Conservation (phyloP, 2,888 invertebrate genomes). For the Sesia bembeciformis region DNA sequence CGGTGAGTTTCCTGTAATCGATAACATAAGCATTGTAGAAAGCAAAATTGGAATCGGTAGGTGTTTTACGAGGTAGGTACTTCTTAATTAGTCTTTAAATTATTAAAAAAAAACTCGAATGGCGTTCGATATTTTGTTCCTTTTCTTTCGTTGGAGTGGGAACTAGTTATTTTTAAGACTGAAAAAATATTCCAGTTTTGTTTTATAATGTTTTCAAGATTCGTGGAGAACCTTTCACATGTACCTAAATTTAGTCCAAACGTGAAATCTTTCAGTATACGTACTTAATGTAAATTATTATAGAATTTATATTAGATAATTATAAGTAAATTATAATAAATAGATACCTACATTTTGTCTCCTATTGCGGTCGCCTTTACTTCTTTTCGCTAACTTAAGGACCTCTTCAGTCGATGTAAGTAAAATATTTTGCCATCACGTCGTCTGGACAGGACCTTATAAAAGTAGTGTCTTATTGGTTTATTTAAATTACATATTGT, state of each 20-base stretch:
- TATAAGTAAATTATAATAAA: conserved; percentile 66
- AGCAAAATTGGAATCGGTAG: conserved; percentile 63
- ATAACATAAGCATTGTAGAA: conserved; percentile 60
- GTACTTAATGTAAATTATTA: conserved; percentile 73
- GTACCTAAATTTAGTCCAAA: conserved; percentile 66
- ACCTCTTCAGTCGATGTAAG: conserved; percentile 41
- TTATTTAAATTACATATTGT: background rate
- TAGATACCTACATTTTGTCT: conserved; percentile 61
- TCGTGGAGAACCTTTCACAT: conserved; percentile 43
- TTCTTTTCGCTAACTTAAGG: conserved; percentile 26
- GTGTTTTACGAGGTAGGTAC: conserved; percentile 49
- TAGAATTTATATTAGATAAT: conserved; percentile 74
- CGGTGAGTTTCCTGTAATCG: conserved; percentile 73
- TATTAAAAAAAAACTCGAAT: conserved; percentile 25
- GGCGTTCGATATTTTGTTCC: conserved; percentile 16
- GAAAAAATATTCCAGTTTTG: conserved; percentile 63
- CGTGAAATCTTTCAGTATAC: conserved; percentile 72
- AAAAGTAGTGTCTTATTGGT: background rate
- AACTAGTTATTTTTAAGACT: conserved; percentile 69
- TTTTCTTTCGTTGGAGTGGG: conserved; percentile 30
- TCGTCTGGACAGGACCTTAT: conserved; percentile 37
- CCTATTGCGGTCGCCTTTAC: conserved; percentile 27
- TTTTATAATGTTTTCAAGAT: conserved; percentile 41
- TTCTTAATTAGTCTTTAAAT: conserved; percentile 59
- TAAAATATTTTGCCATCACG: conserved; percentile 15